Conservation (phyloP, 1,140 invertebrate species). For the Micrasema minimum region DNA sequence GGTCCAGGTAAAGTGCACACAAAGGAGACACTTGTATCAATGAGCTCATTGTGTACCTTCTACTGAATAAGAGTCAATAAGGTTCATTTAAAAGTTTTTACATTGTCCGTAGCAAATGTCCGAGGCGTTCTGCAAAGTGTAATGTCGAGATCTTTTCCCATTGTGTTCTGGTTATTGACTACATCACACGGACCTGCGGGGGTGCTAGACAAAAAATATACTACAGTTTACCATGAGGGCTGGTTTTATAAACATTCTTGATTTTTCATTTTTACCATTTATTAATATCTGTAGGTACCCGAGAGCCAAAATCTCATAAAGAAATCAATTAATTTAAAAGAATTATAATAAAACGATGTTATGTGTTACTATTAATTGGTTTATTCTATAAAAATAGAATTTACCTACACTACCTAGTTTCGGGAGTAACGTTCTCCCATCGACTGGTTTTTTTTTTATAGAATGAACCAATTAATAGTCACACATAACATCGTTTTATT, state of each 20-base stretch:
- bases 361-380: too few relatives aligned
- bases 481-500: too few relatives aligned
- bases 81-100: conserved; percentile 32
- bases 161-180: background rate
- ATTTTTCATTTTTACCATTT: background rate
- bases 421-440: too few relatives aligned
- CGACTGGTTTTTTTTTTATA: too few relatives aligned
- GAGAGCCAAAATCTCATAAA: too few relatives aligned
- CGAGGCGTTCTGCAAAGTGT: conserved; percentile 17
- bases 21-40: conserved; percentile 26
- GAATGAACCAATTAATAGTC: too few relatives aligned
- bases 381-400: too few relatives aligned
- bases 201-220: background rate
- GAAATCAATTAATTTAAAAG: too few relatives aligned
- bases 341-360: too few relatives aligned
- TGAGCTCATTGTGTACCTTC: conserved; percentile 7
- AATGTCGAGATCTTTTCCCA: background rate
- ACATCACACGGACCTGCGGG: background rate
- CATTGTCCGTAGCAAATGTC: conserved; percentile 6
- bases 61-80: conserved; percentile 16
- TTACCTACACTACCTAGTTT: too few relatives aligned
- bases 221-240: background rate
- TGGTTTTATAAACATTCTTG: background rate
- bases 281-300: background rate
- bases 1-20: conserved; percentile 5